Base-by-base conservation (phyloP, 2,113 vertebrate species). In the Phaethornis superciliosus region DNA sequence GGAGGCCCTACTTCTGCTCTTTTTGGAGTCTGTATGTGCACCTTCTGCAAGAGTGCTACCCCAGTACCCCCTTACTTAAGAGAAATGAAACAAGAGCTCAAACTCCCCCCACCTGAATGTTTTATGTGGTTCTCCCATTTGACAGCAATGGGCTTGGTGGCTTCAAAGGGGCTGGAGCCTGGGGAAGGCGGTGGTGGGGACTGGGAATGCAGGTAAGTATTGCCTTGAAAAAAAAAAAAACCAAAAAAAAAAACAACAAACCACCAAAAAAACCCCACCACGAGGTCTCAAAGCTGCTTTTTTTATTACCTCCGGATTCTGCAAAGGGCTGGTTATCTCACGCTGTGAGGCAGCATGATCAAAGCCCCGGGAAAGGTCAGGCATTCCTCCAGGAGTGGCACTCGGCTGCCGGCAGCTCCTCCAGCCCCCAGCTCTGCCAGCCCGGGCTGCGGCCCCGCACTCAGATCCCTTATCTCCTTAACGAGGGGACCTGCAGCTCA, bases 351-450 rank as follows among this genome's bases (percentile, higher is more conserved):
- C 90, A 93, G 81, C 83, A 88, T 95, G 97, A 98, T 98, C 97
- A 98, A 97, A 98, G 97, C 91, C 92, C 93, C 76, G 27, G 89
- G 94, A 97, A 98, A 98, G 97, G 97, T 97, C 97, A 97, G 95
- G 83, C 97, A 93, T 97, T 98, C 95, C 96, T 95, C 71, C 88
- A 96, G 89, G 74, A 52, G 56, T 74, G 94, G 94, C 84, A 86
- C 83, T 91, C 63, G n/a, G 84, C 96, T 93, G 94, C 95, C 87
- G 33, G 76, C 79, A 91, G 62, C 27, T 86, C 87, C 93, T 93
- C 74, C 95, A 96, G 81, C 91, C 85, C 84, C 80, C 89, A 27
- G 89, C 95, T 89, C 76, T 79, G 75, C n/a, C 76, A 76, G 67
- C 81, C 77, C 16, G 13, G 88, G 65, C 90, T 94, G 58, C 47